Base-by-base conservation (phyloP, 2,888 invertebrate species). In the Mellilla xanthometata region DNA sequence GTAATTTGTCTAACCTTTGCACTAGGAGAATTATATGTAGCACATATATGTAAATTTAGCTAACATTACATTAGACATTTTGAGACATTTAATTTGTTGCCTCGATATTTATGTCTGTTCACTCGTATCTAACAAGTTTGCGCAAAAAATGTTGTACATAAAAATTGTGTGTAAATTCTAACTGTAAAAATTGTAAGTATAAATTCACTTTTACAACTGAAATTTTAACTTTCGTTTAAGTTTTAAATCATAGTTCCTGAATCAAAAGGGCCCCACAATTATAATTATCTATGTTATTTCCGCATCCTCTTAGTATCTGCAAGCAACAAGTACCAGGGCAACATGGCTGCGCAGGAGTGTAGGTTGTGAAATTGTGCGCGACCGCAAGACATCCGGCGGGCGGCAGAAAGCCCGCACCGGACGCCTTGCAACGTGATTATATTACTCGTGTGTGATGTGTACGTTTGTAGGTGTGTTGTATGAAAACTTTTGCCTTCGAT, bases 341-440 rank as follows among this genome's bases (percentile, higher is more conserved):
- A 64, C 72, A 78, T 65, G 63, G 69, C 58, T 53, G 58, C 59
- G 58, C 66, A 46, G 39, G 31, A 46, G 34, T 67, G 68, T 72
- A 80, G 80, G 80, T 85, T 83, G 83, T 84, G 86, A 87, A 87
- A 87, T 86, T 84, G 82, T 82, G 81, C 82, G 83, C 77, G 85
- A 89, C 88, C 88, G 76, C 87, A 89, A 87, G 85, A 86, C 85
- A 84, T 87, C 87, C 88, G 87, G 85, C 75, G 81, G 78, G 80
- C 45, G 72, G 39, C 40, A 52, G 49, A 54, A 52, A 54, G 51
- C 61, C 39, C 64, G 61, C 70, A 66, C 81, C 85, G 87, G 86
- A 86, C 85, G 84, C 81, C 72, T 29, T 73, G 80, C 80, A 80
- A 82, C 81, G 71, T 68, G 76, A 76, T 70, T 77, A 79, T 76